Percentiles rank a stretch among this genome's conserved stretches.
Conservation (phyloP, 2,888 invertebrate species). For the Belgica antarctica region DNA sequence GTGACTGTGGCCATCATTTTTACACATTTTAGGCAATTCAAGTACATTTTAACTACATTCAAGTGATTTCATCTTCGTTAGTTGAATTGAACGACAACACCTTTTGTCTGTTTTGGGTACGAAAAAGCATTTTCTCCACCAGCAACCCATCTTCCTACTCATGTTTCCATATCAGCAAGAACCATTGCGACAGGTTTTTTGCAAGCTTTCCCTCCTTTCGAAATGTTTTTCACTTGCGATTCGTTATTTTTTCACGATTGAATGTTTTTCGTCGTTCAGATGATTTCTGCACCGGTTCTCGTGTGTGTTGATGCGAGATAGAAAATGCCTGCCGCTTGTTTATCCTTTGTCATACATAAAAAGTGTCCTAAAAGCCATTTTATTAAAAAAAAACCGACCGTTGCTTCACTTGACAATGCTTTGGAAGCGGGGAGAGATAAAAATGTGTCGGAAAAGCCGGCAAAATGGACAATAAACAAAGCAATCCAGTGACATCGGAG, state of each 20-base stretch:
- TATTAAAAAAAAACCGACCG: background rate
- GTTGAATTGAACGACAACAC: no score
- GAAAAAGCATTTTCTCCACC: no score
- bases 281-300: background rate
- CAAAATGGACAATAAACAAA: slow-evolving; percentile 21
- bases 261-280: background rate
- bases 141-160: no score
- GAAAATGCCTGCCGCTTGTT: background rate
- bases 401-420: background rate
- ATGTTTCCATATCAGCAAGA: no score
- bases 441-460: slow-evolving; percentile 4
- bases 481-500: slow-evolving; percentile 9
- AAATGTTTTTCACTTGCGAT: no score
- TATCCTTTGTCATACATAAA: background rate
- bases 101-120: no score
- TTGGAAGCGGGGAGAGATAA: slow-evolving; percentile 5
- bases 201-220: no score
- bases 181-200: no score
- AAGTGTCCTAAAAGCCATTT: background rate
- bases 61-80: no score
- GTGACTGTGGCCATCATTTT: no score
- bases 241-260: background rate
- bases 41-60: no score
- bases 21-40: no score
- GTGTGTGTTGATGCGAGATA: background rate